phyloP scores from a whole-genome alignment of 2,888 invertebrate genomes.

The Shargacucullia verbasci region DNA sequence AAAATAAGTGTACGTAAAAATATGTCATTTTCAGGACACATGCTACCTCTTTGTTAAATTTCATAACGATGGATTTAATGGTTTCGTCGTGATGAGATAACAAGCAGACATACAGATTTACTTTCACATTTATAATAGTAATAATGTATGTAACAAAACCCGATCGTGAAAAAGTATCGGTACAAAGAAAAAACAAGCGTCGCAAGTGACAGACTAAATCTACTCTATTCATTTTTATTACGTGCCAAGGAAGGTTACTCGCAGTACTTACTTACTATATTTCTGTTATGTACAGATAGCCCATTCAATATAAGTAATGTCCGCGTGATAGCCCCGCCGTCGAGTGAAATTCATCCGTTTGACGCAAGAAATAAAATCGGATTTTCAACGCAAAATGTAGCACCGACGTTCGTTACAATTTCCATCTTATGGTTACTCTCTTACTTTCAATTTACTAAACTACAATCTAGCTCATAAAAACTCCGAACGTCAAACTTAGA shows the following conservation, averaged over 20 bases:
- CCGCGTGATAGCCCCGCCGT: constrained; percentile 45
- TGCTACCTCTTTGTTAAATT: too few relatives aligned
- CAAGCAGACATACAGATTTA: too few relatives aligned
- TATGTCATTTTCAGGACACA: too few relatives aligned
- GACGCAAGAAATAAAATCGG: constrained; percentile 39
- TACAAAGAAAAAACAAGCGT: constrained; percentile 44
- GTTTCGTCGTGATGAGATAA: too few relatives aligned
- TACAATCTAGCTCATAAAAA: constrained; percentile 54
- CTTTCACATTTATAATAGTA: too few relatives aligned
- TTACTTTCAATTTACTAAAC: constrained; percentile 47
- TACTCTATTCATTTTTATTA: constrained; percentile 59
- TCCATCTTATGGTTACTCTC: constrained; percentile 29
- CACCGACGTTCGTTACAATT: constrained; percentile 26
- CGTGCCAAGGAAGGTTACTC: constrained; percentile 54
- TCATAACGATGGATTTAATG: too few relatives aligned
- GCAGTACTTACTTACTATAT: constrained; percentile 53
- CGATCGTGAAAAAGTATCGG: constrained; percentile 12
- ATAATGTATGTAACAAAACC: constrained; percentile 12
- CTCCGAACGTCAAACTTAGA: constrained; percentile 69
- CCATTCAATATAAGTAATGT: constrained; percentile 61
- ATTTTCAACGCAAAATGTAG: constrained; percentile 23
- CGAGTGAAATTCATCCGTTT: constrained; percentile 38
- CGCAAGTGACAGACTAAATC: constrained; percentile 49
- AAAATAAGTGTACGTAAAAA: too few relatives aligned
- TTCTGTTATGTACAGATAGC: constrained; percentile 55